Evolutionary conservation across 2,888 invertebrate species (phyloP).

Genomic region (Hedychridium roseum): DNA sequence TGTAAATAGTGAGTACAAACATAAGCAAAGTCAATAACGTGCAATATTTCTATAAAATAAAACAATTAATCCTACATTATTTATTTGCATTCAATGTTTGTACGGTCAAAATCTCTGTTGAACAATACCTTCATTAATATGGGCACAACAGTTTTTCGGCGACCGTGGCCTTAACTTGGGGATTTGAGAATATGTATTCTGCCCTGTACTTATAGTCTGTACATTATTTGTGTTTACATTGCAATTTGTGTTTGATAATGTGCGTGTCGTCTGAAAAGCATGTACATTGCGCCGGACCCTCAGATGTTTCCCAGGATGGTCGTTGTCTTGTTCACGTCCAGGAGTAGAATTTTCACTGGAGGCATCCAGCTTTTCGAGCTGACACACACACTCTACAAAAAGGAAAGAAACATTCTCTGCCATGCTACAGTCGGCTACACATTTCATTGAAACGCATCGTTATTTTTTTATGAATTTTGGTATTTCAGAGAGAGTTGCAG

Average conservation of each 20-base stretch:
- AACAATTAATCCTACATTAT: too few species aligned
- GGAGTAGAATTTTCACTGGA: constrained; percentile 48
- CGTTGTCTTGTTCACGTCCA: constrained; percentile 47
- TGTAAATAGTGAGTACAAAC: too few species aligned
- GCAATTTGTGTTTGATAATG: constrained; percentile 45
- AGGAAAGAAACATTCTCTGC: constrained; percentile 56
- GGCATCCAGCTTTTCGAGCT: constrained; percentile 62
- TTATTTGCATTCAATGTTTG: constrained; percentile 20
- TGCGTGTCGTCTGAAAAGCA: constrained; percentile 48
- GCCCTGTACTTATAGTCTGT: constrained; percentile 52
- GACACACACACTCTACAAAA: constrained; percentile 61
- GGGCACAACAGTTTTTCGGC: constrained; percentile 54
- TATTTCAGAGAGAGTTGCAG: too few species aligned
- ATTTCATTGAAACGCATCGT: too few species aligned
- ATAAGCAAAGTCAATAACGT: too few species aligned
- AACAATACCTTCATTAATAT: constrained; percentile 56
- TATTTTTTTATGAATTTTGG: too few species aligned
- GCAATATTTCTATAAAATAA: too few species aligned
- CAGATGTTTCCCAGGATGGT: constrained; percentile 52
- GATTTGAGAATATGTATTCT: constrained; percentile 55
- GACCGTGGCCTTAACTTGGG: constrained; percentile 56
- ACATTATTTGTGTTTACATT: constrained; percentile 49
- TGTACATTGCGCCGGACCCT: constrained; percentile 50
- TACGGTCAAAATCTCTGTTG: constrained; percentile 38
- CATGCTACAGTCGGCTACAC: constrained; percentile 55